Percentiles rank a stretch among this genome's conserved stretches.
Conservation (phyloP, 2,888 invertebrate genomes). For the Drosophila ustulata region DNA sequence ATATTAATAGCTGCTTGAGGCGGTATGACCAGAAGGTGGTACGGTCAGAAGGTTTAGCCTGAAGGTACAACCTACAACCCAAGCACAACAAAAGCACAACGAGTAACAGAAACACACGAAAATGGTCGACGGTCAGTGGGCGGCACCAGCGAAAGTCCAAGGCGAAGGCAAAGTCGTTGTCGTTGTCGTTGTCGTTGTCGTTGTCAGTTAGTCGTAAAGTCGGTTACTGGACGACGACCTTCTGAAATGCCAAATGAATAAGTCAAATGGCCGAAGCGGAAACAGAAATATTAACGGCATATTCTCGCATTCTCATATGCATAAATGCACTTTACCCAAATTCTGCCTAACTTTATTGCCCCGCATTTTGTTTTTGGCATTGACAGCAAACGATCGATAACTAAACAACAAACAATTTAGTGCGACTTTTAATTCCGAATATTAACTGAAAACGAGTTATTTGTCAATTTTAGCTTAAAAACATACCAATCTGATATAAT, state of each 20-base stretch:
- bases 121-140: constrained; percentile 26
- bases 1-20: constrained; percentile 51
- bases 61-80: neutral
- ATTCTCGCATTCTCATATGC: constrained; percentile 34
- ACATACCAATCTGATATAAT: too few species aligned
- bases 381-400: neutral
- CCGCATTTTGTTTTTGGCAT: constrained; percentile 5
- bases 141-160: constrained; percentile 39
- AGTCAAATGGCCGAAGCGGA: constrained; percentile 44
- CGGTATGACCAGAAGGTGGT: neutral
- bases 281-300: constrained; percentile 42
- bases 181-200: neutral
- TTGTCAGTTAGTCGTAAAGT: neutral
- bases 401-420: too few species aligned
- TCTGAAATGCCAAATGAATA: constrained; percentile 45
- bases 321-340: constrained; percentile 40
- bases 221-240: constrained; percentile 11
- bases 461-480: too few species aligned
- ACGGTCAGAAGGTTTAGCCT: neutral
- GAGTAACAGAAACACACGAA: constrained; percentile 1
- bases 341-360: neutral
- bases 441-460: too few species aligned
- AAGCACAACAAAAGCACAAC: neutral
- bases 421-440: too few species aligned
- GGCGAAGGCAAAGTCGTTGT: constrained; percentile 35